These are phyloP conservation scores for Odontocerum albicorne DNA, from an alignment of 2,888 invertebrate species.

Conservation along the genomic window DNA sequence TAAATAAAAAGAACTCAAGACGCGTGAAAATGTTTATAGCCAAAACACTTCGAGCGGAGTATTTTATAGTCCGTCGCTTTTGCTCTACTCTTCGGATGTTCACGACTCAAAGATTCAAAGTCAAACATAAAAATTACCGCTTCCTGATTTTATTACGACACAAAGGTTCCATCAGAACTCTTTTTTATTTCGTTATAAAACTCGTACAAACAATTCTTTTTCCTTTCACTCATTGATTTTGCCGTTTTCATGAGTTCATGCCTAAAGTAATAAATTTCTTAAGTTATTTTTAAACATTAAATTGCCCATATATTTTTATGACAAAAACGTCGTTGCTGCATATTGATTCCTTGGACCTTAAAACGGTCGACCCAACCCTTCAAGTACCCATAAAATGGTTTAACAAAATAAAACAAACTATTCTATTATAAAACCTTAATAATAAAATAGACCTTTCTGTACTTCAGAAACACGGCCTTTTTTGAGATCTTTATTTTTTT, in stretches of 20 bases:
- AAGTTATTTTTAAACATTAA: neutral
- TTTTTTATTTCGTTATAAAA: constrained; percentile 22
- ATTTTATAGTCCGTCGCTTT: constrained; percentile 28
- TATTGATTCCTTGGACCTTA: too few species aligned
- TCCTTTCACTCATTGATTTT: neutral
- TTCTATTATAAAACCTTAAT: too few species aligned
- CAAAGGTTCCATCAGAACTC: constrained; percentile 19
- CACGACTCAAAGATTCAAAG: constrained; percentile 27
- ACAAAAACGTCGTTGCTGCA: too few species aligned
- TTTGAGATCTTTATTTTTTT: too few species aligned
- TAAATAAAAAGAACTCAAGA: constrained; percentile 25
- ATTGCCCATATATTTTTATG: neutral
- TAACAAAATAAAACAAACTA: too few species aligned
- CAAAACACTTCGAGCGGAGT: constrained; percentile 24
- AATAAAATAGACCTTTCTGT: too few species aligned
- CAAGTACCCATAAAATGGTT: too few species aligned
- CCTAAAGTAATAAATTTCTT: neutral
- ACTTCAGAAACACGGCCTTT: too few species aligned
- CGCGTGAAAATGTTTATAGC: constrained; percentile 34
- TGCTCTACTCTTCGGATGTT: constrained; percentile 12
- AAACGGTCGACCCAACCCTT: too few species aligned
- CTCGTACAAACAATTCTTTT: neutral
- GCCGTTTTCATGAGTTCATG: neutral
- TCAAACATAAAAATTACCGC: constrained; percentile 33
- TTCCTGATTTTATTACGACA: constrained; percentile 29